Percentiles rank a stretch among this genome's conserved stretches.
phyloP scores from a whole-genome alignment of 2,113 vertebrate species.

The Ariopsis seemanni region DNA sequence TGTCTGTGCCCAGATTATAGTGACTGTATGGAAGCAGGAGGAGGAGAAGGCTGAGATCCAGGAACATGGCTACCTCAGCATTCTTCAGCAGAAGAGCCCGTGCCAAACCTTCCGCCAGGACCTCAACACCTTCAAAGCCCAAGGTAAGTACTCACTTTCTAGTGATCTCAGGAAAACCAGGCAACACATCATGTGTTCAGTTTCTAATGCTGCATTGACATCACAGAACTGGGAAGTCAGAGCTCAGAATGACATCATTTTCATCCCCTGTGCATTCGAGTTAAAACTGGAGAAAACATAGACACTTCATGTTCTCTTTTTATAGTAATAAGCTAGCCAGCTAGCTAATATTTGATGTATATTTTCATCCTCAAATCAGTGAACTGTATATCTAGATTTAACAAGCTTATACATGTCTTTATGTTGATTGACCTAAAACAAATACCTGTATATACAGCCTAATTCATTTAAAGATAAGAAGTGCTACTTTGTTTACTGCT shows the following conservation, averaged over 20 bases:
- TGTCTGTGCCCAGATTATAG: constrained; percentile 73
- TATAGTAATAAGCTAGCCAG: not conserved
- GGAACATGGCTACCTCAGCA: constrained; percentile 80
- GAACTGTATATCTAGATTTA: not conserved
- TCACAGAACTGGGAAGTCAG: not conserved
- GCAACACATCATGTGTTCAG: not conserved
- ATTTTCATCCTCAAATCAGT: not conserved
- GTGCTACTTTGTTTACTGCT: not conserved
- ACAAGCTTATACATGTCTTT: not conserved
- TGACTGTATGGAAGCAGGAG: constrained; percentile 84
- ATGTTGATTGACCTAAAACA: not conserved
- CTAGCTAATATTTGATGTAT: not conserved
- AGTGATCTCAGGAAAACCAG: not conserved
- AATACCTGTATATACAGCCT: not conserved
- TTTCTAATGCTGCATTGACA: not conserved
- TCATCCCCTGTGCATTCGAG: not conserved
- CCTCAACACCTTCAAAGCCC: constrained; percentile 82
- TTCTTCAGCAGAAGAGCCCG: constrained; percentile 81
- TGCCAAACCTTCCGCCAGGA: constrained; percentile 80
- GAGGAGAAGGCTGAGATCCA: constrained; percentile 77
- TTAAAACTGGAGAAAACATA: not conserved
- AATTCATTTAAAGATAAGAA: too few species aligned
- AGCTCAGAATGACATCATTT: not conserved
- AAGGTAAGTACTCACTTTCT: constrained; percentile 69
- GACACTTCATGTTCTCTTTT: not conserved